Evolutionary conservation across 2,888 invertebrate species (phyloP).

Genomic region (Cacoxenus indagator): DNA sequence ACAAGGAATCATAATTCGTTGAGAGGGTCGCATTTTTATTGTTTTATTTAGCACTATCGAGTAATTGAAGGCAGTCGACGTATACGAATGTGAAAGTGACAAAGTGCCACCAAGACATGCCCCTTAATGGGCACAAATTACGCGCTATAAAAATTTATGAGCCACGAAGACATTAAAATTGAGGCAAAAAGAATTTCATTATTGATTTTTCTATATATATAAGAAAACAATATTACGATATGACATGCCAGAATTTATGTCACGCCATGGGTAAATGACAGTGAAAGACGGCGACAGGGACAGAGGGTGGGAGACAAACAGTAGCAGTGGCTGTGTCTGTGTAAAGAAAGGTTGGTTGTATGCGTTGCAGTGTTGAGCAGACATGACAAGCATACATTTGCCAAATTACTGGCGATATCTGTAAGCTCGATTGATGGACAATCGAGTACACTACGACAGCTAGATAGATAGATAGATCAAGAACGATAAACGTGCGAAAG

Average conservation of each 20-base stretch:
- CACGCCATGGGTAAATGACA: neutral
- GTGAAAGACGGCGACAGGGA: neutral
- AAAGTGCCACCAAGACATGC: neutral
- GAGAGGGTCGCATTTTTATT: constrained; percentile 44
- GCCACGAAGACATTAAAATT: constrained; percentile 52
- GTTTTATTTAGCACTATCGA: constrained; percentile 53
- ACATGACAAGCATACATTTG: no score
- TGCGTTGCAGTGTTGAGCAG: no score
- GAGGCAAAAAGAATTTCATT: constrained; percentile 29
- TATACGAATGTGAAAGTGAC: neutral
- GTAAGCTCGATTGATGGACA: constrained; percentile 45
- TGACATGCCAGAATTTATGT: neutral
- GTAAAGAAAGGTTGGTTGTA: no score
- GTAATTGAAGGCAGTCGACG: no score
- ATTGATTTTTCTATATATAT: constrained; percentile 32
- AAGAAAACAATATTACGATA: neutral
- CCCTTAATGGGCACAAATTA: neutral
- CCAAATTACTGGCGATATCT: neutral
- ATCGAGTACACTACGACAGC: constrained; percentile 48
- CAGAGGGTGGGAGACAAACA: neutral
- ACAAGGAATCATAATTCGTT: neutral
- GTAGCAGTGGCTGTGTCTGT: no score
- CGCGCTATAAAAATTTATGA: constrained; percentile 55
- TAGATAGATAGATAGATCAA: neutral
- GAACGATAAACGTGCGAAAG: neutral